Evolutionary conservation across 2,113 vertebrate genomes (phyloP).

Genomic region (Myiozetetes cayanensis): DNA sequence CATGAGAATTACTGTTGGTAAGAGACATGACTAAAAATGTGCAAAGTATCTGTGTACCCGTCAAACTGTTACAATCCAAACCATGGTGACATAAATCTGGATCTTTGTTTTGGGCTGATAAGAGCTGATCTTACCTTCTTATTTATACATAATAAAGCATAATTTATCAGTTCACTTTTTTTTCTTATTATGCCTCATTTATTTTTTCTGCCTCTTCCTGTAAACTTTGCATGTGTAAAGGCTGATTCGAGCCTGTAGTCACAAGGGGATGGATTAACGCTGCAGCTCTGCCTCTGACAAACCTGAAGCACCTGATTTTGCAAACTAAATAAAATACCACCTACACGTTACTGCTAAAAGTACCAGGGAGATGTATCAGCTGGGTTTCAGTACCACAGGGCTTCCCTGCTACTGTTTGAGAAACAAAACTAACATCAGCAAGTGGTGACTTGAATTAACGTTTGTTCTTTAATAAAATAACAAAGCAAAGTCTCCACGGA

Average conservation of each 20-base stretch:
- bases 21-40: background rate
- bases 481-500: background rate
- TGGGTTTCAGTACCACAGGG: background rate
- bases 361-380: background rate
- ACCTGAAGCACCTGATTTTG: background rate
- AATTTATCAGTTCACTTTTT: background rate
- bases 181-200: background rate
- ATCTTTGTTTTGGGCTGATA: background rate
- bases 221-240: background rate
- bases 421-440: background rate
- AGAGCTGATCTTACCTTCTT: background rate
- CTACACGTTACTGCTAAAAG: background rate
- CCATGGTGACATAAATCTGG: background rate
- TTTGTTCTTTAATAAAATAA: conserved; percentile 6
- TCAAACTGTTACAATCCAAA: background rate
- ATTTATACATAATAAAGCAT: background rate
- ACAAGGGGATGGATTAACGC: background rate
- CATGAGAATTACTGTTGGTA: background rate
- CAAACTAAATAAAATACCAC: background rate
- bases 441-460: background rate
- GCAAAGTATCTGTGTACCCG: background rate
- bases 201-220: background rate
- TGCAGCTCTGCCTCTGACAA: background rate
- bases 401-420: background rate
- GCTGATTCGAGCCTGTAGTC: background rate